A percentile compares a stretch with the other conserved stretches of the same genome.
Evolutionary conservation across 2,888 invertebrate genomes (phyloP).

Genomic region (Drosophila mettleri): DNA sequence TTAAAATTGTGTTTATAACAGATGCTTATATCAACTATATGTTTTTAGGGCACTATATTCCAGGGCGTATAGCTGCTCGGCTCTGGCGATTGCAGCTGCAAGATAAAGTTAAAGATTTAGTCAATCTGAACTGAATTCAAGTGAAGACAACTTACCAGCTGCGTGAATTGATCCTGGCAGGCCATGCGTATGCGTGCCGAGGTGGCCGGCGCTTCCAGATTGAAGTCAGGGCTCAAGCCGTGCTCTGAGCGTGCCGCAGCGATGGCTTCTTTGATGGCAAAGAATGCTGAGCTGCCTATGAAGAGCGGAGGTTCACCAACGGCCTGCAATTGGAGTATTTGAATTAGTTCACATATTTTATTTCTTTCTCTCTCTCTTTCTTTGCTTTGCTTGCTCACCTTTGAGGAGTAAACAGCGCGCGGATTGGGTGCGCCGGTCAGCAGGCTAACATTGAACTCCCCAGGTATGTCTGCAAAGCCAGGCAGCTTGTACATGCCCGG

Average conservation of each 20-base stretch:
- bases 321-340: slow-evolving; percentile 88
- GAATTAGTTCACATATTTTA: neutral
- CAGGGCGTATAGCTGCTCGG: slow-evolving; percentile 87
- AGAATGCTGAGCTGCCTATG: slow-evolving; percentile 93
- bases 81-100: slow-evolving; percentile 87
- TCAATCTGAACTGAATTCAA: neutral
- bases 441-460: slow-evolving; percentile 95
- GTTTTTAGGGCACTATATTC: slow-evolving; percentile 87
- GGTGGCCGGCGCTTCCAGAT: slow-evolving; percentile 93
- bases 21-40: slow-evolving; percentile 1
- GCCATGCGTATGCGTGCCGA: slow-evolving; percentile 95
- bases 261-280: slow-evolving; percentile 96
- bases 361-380: too few species aligned
- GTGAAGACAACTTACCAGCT: slow-evolving; percentile 87
- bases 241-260: slow-evolving; percentile 90
- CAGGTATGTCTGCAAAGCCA: slow-evolving; percentile 95
- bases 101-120: slow-evolving; percentile 61
- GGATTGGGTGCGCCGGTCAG: slow-evolving; percentile 96
- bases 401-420: slow-evolving; percentile 96
- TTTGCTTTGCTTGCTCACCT: slow-evolving; percentile 88
- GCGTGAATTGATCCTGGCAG: slow-evolving; percentile 93
- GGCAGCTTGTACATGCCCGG: slow-evolving; percentile 98
- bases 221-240: slow-evolving; percentile 87
- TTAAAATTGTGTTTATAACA: slow-evolving; percentile 29
- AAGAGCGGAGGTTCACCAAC: slow-evolving; percentile 98